Evolutionary conservation across 2,797 vertebrate species (phyloP).

Genomic region (Pseudocheirus occidentalis): DNA sequence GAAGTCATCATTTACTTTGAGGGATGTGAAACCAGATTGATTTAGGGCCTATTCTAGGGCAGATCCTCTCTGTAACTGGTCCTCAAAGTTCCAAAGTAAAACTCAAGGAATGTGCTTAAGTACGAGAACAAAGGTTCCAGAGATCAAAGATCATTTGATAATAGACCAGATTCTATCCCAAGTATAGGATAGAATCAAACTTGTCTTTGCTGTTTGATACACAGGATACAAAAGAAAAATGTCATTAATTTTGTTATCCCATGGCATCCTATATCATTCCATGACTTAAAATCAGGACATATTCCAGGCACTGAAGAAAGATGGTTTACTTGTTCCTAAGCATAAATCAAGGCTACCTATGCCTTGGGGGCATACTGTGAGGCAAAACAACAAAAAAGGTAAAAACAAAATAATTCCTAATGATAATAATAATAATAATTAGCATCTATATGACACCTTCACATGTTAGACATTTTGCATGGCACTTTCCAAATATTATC

Average conservation of each 20-base stretch:
- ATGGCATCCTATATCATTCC: background rate
- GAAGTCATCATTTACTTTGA: background rate
- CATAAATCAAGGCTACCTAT: background rate
- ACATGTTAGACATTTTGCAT: background rate
- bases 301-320: background rate
- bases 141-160: background rate
- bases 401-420: no score
- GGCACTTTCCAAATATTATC: background rate
- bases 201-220: background rate
- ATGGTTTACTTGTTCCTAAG: background rate
- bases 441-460: background rate
- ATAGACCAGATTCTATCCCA: background rate
- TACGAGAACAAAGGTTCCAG: background rate
- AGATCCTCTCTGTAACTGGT: background rate
- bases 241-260: background rate
- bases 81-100: background rate
- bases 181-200: background rate
- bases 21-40: background rate
- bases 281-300: background rate
- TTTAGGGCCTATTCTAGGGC: background rate
- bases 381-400: background rate
- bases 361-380: background rate
- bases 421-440: background rate
- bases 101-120: background rate
- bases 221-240: background rate